Conservation (phyloP, 2,113 vertebrate genomes). For the Podarcis muralis region DNA sequence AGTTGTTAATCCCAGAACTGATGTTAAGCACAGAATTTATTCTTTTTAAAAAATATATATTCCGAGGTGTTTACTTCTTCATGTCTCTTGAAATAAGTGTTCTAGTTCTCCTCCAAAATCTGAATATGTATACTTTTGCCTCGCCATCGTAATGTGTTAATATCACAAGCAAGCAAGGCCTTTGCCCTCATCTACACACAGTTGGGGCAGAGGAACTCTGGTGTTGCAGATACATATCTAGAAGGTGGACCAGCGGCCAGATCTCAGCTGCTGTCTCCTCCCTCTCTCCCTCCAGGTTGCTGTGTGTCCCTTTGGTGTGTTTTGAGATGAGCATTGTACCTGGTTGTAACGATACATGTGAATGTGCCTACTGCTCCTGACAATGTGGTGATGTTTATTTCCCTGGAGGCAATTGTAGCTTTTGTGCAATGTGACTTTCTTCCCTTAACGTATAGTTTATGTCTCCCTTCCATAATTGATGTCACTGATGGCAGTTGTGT, state of each 20-base stretch:
- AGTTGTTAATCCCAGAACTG: accelerated
- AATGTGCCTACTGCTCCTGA: background rate
- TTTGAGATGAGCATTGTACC: background rate
- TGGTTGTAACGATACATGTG: background rate
- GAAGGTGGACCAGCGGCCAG: background rate
- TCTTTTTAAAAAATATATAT: background rate
- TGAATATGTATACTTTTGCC: background rate
- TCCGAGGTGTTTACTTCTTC: background rate
- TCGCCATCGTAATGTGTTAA: accelerated
- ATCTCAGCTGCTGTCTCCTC: accelerated
- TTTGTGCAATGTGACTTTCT: background rate
- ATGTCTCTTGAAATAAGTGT: background rate
- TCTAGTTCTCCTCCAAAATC: accelerated
- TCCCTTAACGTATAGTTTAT: background rate
- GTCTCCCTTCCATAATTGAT: background rate
- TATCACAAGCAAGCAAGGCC: accelerated
- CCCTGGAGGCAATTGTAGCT: background rate
- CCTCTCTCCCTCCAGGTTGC: accelerated
- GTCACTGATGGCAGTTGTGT: background rate
- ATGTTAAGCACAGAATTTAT: background rate
- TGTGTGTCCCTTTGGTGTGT: background rate
- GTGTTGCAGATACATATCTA: accelerated
- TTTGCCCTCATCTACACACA: background rate
- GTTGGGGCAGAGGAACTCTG: accelerated
- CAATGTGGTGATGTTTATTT: background rate